Evolutionary conservation across 2,888 invertebrate genomes (phyloP).

Genomic region (Drosophila vallismaia): DNA sequence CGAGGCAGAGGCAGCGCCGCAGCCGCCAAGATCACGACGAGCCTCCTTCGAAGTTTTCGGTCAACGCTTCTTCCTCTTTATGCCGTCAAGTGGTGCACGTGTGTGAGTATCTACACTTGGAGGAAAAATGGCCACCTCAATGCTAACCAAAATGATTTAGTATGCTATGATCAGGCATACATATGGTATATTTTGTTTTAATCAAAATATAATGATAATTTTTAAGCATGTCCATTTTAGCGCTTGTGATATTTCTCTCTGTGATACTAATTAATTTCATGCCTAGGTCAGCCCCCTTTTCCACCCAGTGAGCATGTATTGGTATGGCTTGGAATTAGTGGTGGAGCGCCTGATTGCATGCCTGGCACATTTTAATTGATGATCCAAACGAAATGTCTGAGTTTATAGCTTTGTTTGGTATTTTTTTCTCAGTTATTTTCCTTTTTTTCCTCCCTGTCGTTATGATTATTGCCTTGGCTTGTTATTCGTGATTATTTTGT

Average conservation of each 20-base stretch:
- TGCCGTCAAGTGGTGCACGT: slow-evolving; percentile 36
- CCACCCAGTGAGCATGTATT: slow-evolving; percentile 9
- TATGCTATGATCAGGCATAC: too few species aligned
- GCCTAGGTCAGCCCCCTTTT: slow-evolving; percentile 46
- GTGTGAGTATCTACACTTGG: slow-evolving; percentile 46
- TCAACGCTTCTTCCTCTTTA: slow-evolving; percentile 20
- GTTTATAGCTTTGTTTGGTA: slow-evolving; percentile 20
- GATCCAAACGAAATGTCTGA: slow-evolving; percentile 45
- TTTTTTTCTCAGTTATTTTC: slow-evolving; percentile 12
- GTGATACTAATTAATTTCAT: slow-evolving; percentile 33
- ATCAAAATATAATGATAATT: neutral
- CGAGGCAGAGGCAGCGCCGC: slow-evolving; percentile 47
- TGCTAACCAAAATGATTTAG: too few species aligned
- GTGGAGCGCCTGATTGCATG: slow-evolving; percentile 54
- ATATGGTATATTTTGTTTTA: too few species aligned
- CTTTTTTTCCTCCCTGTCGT: slow-evolving; percentile 35
- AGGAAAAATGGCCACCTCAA: slow-evolving; percentile 10
- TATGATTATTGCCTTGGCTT: slow-evolving; percentile 53
- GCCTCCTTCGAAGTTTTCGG: slow-evolving; percentile 62
- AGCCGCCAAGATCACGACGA: slow-evolving; percentile 52
- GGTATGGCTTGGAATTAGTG: slow-evolving; percentile 23
- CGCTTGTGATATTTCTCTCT: neutral
- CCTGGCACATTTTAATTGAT: slow-evolving; percentile 62
- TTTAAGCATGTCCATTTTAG: neutral
- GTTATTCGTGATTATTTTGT: slow-evolving; percentile 33